phyloP scores from a whole-genome alignment of 2,113 vertebrate genomes.

The Recurvirostra avosetta region DNA sequence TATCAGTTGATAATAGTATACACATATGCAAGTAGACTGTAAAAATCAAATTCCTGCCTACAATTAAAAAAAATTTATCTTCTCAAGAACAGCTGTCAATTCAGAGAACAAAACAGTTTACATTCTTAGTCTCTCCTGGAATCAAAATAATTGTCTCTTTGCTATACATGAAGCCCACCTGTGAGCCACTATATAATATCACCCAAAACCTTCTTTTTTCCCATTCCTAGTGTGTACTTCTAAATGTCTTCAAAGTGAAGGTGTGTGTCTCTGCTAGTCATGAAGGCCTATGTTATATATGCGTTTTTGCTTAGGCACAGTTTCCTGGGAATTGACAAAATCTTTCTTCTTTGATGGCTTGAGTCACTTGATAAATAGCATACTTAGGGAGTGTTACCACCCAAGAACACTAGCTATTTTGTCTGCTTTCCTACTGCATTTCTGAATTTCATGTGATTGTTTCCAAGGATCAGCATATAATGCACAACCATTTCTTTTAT shows the following conservation, averaged over 20 bases:
- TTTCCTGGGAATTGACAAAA: neutral
- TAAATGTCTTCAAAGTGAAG: neutral
- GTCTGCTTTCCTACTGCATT: neutral
- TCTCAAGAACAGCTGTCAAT: neutral
- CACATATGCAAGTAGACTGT: neutral
- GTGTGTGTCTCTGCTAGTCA: neutral
- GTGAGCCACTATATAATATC: neutral
- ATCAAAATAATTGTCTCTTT: neutral
- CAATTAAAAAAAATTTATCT: accelerated
- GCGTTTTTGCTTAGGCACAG: neutral
- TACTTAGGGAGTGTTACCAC: neutral
- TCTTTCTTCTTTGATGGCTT: neutral
- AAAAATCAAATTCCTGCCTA: neutral
- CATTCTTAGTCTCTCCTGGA: neutral
- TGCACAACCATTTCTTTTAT: neutral
- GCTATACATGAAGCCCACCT: neutral
- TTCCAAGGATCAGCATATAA: neutral
- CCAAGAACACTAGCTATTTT: neutral
- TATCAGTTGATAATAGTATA: neutral
- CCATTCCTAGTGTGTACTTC: neutral
- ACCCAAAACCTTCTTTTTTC: neutral
- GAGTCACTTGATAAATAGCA: neutral
- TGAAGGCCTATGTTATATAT: neutral
- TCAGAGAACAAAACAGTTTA: neutral
- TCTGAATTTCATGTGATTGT: neutral